Evolutionary conservation across 1,140 invertebrate species (phyloP), one percentile per base, ranked within the genome.

Genomic region (Lethrus apterus): DNA sequence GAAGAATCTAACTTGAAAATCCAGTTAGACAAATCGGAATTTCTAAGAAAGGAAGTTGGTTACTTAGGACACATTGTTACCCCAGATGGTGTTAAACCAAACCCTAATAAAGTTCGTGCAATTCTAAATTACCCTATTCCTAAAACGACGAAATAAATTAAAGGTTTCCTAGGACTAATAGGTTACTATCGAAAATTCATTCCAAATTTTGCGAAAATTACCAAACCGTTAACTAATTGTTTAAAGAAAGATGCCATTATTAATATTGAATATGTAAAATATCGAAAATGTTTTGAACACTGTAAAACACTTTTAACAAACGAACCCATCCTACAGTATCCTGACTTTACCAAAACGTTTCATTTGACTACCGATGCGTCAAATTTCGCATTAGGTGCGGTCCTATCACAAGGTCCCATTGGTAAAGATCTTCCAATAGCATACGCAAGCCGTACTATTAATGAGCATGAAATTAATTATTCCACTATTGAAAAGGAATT

Each of bases 201-300:
- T 4, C 34, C 33, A 14, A 35, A 58, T 19, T 69, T 64, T 44
- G 45, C 60, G 0, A 43, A 57, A 54, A 53, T 62, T 32, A 58
- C 67, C 4, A 55, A 58, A 55, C 65, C 67, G 10, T 43, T 70
- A 14, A 61, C 44, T 40, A 26, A 55, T 30, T 50, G 66, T 42
- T 31, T 68, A 31, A 65, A 64, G 54, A 62, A 67, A 49, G 54
- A n/a, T n/a, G n/a, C n/a, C n/a, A n/a, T n/a, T n/a, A n/a, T n/a
- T n/a, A n/a, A n/a, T n/a, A n/a, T n/a, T n/a, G n/a, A n/a, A n/a
- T n/a, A n/a, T n/a, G n/a, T n/a, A n/a, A n/a, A n/a, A n/a, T n/a
- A n/a, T n/a, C n/a, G 60, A 46, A 36, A 8, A 1, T 24, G 0
- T 9, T 35, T 47, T 8, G 23, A 43, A 31, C 40, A 43, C 23